Evolutionary conservation across 2,797 vertebrate genomes (phyloP).

Genomic region (Nothura maculosa): DNA sequence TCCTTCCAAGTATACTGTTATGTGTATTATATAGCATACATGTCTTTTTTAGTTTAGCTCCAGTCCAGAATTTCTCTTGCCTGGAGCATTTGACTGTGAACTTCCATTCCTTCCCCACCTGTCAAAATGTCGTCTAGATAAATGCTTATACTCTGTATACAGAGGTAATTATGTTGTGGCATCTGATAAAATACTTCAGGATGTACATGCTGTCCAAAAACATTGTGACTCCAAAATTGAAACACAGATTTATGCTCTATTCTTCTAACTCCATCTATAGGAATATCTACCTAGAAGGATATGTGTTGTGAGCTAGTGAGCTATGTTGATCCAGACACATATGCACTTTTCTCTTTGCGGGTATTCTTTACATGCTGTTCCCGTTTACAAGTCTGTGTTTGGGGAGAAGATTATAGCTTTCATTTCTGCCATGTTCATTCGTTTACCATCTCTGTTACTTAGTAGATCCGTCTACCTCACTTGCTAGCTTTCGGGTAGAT

Average conservation of each 20-base stretch:
- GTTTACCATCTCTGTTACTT: background rate
- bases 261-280: background rate
- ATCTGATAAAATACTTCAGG: background rate
- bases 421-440: background rate
- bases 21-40: fast-evolving
- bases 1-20: background rate
- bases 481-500: background rate
- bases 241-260: background rate
- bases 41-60: background rate
- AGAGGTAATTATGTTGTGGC: background rate
- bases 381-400: fast-evolving
- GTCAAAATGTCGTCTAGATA: background rate
- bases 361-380: background rate
- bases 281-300: background rate
- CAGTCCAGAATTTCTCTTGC: background rate
- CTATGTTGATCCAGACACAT: background rate
- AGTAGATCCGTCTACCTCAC: background rate
- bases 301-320: background rate
- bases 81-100: background rate
- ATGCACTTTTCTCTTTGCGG: background rate
- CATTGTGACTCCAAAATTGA: background rate
- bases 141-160: background rate
- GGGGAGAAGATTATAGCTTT: background rate
- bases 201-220: background rate
- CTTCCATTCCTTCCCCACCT: background rate